A percentile compares a stretch with the other conserved stretches of the same genome.
Evolutionary conservation across 2,888 invertebrate species (phyloP).

Genomic region (Augochlorella aurata): DNA sequence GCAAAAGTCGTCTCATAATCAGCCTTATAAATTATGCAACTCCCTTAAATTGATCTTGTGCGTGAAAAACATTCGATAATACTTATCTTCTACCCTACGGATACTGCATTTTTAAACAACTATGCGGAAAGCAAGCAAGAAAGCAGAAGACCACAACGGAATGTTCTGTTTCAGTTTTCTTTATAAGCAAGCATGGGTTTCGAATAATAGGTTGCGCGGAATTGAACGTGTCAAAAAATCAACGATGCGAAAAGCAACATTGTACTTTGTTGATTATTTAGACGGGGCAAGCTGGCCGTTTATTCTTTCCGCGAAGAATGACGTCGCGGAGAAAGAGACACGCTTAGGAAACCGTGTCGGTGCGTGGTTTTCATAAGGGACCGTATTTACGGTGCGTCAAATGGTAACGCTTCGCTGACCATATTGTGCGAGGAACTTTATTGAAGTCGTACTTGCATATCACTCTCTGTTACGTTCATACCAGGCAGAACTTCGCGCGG

Average conservation of each 20-base stretch:
- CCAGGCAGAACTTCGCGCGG: neutral
- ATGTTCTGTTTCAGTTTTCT: neutral
- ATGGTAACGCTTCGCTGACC: conserved; percentile 20
- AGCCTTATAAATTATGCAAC: no score
- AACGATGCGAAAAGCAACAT: neutral
- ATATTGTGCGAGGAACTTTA: conserved; percentile 45
- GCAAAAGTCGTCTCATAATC: no score
- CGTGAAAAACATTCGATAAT: no score
- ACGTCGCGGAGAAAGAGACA: neutral
- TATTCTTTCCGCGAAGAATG: neutral
- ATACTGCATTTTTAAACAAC: no score
- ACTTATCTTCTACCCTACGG: no score
- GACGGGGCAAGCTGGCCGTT: neutral
- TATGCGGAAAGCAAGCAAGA: no score
- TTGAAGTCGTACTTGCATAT: conserved; percentile 38
- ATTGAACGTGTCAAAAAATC: neutral
- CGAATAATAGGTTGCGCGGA: neutral
- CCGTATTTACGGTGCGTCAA: conserved; percentile 22
- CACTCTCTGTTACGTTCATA: conserved; percentile 1
- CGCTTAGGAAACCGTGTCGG: conserved; percentile 32
- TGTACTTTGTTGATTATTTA: conserved; percentile 23
- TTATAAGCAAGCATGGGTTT: neutral
- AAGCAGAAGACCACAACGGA: neutral
- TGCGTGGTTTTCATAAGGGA: conserved; percentile 41
- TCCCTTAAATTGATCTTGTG: no score